phyloP scores from a whole-genome alignment of 2,888 invertebrate species.

The Emmelina monodactyla region DNA sequence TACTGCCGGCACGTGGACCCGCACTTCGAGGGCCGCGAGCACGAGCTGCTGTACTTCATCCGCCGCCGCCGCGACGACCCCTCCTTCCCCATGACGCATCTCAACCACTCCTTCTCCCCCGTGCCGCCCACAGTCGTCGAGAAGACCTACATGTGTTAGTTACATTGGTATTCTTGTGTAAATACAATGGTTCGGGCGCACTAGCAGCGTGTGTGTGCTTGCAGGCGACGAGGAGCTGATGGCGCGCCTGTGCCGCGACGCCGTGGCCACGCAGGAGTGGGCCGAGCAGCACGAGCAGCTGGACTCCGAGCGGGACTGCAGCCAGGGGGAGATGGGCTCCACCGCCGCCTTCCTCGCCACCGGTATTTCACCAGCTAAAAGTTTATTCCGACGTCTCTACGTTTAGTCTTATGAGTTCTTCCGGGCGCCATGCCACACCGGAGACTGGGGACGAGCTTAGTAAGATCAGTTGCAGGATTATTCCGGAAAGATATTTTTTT shows the following conservation, averaged over 20 bases:
- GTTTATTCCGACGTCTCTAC: no score
- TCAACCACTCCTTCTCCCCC: conserved; percentile 35
- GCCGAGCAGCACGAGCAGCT: conserved; percentile 30
- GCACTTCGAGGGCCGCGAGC: conserved; percentile 33
- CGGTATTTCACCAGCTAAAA: no score
- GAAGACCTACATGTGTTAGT: conserved; percentile 49
- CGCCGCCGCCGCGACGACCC: conserved; percentile 40
- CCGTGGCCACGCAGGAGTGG: conserved; percentile 42
- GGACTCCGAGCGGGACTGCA: conserved; percentile 28
- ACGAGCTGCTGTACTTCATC: conserved; percentile 43
- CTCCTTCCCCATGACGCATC: conserved; percentile 37
- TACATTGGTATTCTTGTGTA: no score
- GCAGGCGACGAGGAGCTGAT: conserved; percentile 48
- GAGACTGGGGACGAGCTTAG: no score
- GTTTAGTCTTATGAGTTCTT: no score
- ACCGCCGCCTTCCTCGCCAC: conserved; percentile 47
- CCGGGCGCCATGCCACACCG: no score
- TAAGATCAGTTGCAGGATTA: no score
- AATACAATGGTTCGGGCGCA: no score
- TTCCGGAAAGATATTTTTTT: no score
- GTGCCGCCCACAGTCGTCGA: conserved; percentile 37
- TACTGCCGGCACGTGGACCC: conserved; percentile 54
- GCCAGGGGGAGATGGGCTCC: conserved; percentile 39
- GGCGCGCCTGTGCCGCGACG: conserved; percentile 43
- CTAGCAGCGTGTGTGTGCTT: no score